A percentile compares a stretch with the other conserved stretches of the same genome.
phyloP scores from a whole-genome alignment of 2,113 vertebrate species.

The Ahaetulla prasina region DNA sequence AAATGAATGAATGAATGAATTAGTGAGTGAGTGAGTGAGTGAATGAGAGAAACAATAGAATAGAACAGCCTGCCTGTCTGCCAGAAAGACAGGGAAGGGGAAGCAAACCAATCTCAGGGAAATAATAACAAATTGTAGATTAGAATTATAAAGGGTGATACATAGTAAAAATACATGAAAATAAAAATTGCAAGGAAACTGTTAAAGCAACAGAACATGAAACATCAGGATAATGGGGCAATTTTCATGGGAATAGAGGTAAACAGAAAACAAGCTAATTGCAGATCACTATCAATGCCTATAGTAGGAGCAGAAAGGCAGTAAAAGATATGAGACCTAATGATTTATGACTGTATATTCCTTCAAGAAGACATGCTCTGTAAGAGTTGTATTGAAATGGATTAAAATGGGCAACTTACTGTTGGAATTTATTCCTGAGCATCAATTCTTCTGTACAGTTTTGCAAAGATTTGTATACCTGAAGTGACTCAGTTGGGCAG shows the following conservation, averaged over 20 bases:
- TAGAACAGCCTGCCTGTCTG: not conserved
- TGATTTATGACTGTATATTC: not conserved
- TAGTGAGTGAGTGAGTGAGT: too few species aligned
- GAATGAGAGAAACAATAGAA: not conserved
- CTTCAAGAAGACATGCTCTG: not conserved
- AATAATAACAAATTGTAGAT: not conserved
- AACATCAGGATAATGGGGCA: not conserved
- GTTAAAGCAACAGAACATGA: not conserved
- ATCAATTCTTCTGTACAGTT: not conserved
- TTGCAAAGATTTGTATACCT: not conserved
- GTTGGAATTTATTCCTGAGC: not conserved
- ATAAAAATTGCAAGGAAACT: not conserved
- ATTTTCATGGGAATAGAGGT: not conserved
- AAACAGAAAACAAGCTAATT: not conserved
- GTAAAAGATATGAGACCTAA: not conserved
- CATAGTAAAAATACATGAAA: not conserved
- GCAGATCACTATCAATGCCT: not conserved
- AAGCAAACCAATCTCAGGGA: not conserved
- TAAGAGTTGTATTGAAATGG: not conserved
- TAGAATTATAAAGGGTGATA: not conserved
- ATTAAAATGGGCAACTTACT: not conserved
- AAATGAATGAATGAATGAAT: too few species aligned
- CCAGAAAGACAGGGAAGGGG: not conserved
- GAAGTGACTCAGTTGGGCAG: not conserved
- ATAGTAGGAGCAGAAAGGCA: not conserved